Evolutionary conservation across 2,113 vertebrate genomes (phyloP).

Genomic region (Salvelinus fontinalis): DNA sequence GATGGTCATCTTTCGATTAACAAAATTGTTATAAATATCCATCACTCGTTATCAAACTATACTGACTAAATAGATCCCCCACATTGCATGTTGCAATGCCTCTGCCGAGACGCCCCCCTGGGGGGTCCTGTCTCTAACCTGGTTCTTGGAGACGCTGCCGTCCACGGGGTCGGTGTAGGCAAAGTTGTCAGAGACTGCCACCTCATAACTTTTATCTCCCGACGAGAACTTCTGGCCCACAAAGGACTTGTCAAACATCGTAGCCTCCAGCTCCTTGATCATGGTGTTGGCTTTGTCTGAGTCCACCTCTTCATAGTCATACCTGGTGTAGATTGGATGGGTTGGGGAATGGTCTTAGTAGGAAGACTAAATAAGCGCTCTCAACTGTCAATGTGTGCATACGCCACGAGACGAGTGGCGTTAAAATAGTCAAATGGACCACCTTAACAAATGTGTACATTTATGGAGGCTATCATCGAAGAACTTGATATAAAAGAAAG

Average conservation of each 20-base stretch:
- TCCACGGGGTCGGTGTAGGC: slow-evolving; percentile 95
- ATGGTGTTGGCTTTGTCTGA: slow-evolving; percentile 90
- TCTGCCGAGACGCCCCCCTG: too few species aligned
- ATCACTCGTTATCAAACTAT: too few species aligned
- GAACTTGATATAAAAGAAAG: not conserved
- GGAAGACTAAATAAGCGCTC: too few species aligned
- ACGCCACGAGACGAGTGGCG: too few species aligned
- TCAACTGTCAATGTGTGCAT: too few species aligned
- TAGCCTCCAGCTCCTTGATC: slow-evolving; percentile 88
- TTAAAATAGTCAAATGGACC: too few species aligned
- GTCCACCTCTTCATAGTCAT: slow-evolving; percentile 97
- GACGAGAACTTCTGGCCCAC: slow-evolving; percentile 85
- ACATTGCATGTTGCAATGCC: too few species aligned
- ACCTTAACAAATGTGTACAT: too few species aligned
- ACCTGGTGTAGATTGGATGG: slow-evolving; percentile 68
- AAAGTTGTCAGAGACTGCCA: slow-evolving; percentile 93
- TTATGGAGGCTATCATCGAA: not conserved
- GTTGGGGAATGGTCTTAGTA: too few species aligned
- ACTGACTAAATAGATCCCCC: too few species aligned
- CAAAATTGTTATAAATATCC: too few species aligned
- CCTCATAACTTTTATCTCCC: slow-evolving; percentile 87
- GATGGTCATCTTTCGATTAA: too few species aligned
- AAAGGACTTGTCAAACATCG: slow-evolving; percentile 87
- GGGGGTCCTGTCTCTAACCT: slow-evolving; percentile 74
- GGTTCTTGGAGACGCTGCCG: slow-evolving; percentile 92